Conservation (phyloP, 2,797 vertebrate species). For the Sorex maritimensis region DNA sequence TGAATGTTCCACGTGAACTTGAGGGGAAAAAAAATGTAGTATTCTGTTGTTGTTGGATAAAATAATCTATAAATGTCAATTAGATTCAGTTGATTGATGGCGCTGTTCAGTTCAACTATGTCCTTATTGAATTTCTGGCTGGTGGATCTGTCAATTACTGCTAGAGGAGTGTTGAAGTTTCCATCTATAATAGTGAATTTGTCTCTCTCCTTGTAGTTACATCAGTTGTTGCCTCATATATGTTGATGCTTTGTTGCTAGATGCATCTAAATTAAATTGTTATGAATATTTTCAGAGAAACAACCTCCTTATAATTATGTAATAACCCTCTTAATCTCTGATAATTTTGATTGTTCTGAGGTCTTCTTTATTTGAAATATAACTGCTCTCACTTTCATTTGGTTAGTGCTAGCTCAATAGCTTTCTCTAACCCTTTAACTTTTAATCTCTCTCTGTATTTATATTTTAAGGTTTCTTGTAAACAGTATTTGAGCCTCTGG, state of each 20-base stretch:
- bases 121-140: slow-evolving; percentile 44
- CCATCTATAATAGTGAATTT: background rate
- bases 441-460: background rate
- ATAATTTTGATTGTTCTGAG: slow-evolving; percentile 24
- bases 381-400: slow-evolving; percentile 33
- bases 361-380: slow-evolving; percentile 29
- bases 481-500: background rate
- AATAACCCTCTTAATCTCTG: background rate
- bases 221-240: background rate
- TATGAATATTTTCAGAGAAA: background rate
- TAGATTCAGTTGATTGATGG: slow-evolving; percentile 32
- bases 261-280: background rate
- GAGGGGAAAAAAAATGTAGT: background rate
- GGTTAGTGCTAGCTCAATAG: background rate
- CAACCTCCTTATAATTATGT: slow-evolving; percentile 1
- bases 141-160: background rate
- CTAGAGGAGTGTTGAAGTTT: background rate
- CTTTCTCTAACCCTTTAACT: background rate
- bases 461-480: background rate
- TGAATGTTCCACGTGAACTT: background rate
- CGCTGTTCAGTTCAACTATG: background rate
- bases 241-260: slow-evolving; percentile 3
- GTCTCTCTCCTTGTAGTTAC: background rate
- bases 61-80: slow-evolving; percentile 46
- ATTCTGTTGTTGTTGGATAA: slow-evolving; percentile 25